phyloP scores from a whole-genome alignment of 2,113 vertebrate species.

The Pachycephala philippinensis region DNA sequence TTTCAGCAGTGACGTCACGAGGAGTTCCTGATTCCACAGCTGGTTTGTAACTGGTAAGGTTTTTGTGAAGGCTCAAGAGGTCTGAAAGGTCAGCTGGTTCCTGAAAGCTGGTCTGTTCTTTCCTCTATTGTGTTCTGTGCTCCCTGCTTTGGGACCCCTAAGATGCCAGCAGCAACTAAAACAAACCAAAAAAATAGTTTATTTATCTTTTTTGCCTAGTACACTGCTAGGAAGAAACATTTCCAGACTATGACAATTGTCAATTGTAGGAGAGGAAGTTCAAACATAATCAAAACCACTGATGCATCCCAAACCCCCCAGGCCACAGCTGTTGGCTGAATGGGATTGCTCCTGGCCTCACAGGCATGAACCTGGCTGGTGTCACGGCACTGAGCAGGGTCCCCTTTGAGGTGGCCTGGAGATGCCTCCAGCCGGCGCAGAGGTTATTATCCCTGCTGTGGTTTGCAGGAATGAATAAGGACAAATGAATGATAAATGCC shows the following conservation, averaged over 20 bases:
- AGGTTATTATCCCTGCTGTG: neutral
- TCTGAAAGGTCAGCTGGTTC: constrained; percentile 64
- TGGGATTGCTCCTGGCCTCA: neutral
- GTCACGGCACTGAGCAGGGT: neutral
- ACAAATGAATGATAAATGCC: neutral
- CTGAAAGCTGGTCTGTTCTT: constrained; percentile 42
- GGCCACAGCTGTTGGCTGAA: constrained; percentile 23
- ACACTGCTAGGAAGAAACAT: constrained; percentile 20
- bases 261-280: constrained; percentile 59
- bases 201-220: constrained; percentile 34
- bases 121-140: neutral
- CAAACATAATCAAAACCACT: constrained; percentile 67
- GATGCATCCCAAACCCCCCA: neutral
- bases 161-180: constrained; percentile 26
- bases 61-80: constrained; percentile 40
- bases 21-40: constrained; percentile 69
- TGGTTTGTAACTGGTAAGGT: constrained; percentile 49
- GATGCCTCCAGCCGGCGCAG: neutral
- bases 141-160: neutral
- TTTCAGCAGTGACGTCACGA: constrained; percentile 54
- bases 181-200: constrained; percentile 42
- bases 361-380: neutral
- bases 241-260: constrained; percentile 59
- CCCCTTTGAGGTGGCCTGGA: neutral
- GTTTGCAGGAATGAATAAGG: neutral